These are phyloP conservation scores for Drosophila nikananu DNA, from an alignment of 1,140 invertebrate species.

Conservation along the genomic window DNA sequence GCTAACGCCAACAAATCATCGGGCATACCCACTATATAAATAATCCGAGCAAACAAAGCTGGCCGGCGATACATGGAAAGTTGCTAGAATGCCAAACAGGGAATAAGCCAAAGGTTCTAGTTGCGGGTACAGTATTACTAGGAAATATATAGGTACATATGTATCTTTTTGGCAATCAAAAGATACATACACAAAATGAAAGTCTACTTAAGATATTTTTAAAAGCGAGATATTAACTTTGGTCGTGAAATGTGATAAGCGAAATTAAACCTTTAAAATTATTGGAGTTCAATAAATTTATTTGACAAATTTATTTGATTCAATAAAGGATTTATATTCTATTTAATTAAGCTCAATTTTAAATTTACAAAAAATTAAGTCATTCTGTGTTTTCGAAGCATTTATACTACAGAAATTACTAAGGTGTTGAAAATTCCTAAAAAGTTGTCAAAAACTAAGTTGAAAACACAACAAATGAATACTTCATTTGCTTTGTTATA, in stretches of 20 bases:
- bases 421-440: too few relatives aligned
- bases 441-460: too few relatives aligned
- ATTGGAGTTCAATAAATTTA: not conserved
- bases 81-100: not conserved
- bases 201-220: not conserved
- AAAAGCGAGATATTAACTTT: not conserved
- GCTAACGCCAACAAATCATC: constrained; percentile 56
- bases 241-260: not conserved
- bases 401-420: too few relatives aligned
- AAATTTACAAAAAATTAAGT: too few relatives aligned
- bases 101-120: not conserved
- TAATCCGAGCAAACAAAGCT: constrained; percentile 59
- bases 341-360: too few relatives aligned
- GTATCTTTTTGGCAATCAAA: not conserved
- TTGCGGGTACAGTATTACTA: constrained; percentile 2
- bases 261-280: not conserved
- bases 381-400: too few relatives aligned
- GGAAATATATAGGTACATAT: not conserved
- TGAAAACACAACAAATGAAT: too few relatives aligned
- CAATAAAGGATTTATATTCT: too few relatives aligned
- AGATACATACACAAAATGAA: not conserved
- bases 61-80: constrained; percentile 32
- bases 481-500: too few relatives aligned
- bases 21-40: constrained; percentile 52
- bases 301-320: not conserved